Percentiles rank a stretch among this genome's conserved stretches.
phyloP scores from a whole-genome alignment of 2,113 vertebrate genomes.

The Carassius gibelio region DNA sequence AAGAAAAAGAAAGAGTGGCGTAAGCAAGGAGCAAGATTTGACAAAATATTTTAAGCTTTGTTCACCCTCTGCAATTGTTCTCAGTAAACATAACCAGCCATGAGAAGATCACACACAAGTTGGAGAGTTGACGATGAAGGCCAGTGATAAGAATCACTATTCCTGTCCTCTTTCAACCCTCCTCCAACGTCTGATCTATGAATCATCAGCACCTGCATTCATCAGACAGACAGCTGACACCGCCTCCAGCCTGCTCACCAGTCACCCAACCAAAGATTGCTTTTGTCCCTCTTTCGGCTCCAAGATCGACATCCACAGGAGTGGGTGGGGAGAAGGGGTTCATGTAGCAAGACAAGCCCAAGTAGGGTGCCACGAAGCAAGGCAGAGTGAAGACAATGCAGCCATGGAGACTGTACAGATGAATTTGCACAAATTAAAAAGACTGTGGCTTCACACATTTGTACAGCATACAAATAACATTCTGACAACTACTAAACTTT shows the following conservation, averaged over 20 bases:
- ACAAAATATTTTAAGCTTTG: constrained; percentile 26
- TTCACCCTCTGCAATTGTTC: background rate
- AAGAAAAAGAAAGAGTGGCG: background rate
- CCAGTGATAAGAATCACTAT: constrained; percentile 46
- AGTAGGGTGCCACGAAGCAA: constrained; percentile 37
- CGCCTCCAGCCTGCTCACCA: constrained; percentile 46
- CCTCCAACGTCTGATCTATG: constrained; percentile 47
- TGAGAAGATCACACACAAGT: constrained; percentile 45
- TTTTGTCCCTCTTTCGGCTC: constrained; percentile 50
- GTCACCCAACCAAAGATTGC: constrained; percentile 41
- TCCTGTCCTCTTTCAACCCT: constrained; percentile 13
- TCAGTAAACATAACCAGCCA: constrained; percentile 45
- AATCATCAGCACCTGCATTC: constrained; percentile 54
- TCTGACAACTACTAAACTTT: background rate
- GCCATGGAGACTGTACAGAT: constrained; percentile 35
- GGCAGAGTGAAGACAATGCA: constrained; percentile 44
- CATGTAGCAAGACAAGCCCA: constrained; percentile 41
- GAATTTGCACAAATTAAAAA: constrained; percentile 27
- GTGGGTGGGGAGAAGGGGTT: background rate
- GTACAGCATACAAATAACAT: constrained; percentile 7
- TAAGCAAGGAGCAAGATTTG: constrained; percentile 2
- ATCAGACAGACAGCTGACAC: constrained; percentile 47
- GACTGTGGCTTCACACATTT: constrained; percentile 11
- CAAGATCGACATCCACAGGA: constrained; percentile 47
- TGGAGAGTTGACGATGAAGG: constrained; percentile 37